Evolutionary conservation across 1,140 invertebrate species (phyloP).

Genomic region (Amphibalanus amphitrite): DNA sequence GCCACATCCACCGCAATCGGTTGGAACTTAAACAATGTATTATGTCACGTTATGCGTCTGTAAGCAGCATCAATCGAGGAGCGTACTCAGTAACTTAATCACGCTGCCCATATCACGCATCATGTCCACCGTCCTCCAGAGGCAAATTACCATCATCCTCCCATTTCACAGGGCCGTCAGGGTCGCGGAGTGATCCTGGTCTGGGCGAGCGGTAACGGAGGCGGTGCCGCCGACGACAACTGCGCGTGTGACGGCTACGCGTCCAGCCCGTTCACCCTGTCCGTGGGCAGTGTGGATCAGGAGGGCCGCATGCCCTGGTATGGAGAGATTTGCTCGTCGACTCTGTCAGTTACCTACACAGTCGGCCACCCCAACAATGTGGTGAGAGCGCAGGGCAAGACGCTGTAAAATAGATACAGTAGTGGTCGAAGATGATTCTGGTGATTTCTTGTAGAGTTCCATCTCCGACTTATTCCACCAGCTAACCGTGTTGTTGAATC

Average conservation of each 20-base stretch:
- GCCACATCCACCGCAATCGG: too few relatives aligned
- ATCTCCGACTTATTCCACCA: background rate
- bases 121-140: background rate
- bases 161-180: constrained; percentile 44
- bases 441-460: background rate
- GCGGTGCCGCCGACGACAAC: constrained; percentile 61
- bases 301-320: constrained; percentile 70
- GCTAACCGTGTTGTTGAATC: background rate
- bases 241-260: constrained; percentile 84
- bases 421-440: background rate
- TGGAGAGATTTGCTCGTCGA: constrained; percentile 71
- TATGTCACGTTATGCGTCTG: background rate
- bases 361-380: constrained; percentile 59
- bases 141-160: background rate
- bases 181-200: constrained; percentile 75
- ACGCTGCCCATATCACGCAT: background rate
- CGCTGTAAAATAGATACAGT: constrained; percentile 10
- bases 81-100: background rate
- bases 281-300: constrained; percentile 72
- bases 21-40: too few relatives aligned
- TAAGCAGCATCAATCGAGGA: background rate
- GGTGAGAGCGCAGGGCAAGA: constrained; percentile 70
- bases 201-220: constrained; percentile 87
- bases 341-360: constrained; percentile 72
- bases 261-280: constrained; percentile 69